phyloP scores from a whole-genome alignment of 1,140 invertebrate genomes.

The Tenebrio molitor region DNA sequence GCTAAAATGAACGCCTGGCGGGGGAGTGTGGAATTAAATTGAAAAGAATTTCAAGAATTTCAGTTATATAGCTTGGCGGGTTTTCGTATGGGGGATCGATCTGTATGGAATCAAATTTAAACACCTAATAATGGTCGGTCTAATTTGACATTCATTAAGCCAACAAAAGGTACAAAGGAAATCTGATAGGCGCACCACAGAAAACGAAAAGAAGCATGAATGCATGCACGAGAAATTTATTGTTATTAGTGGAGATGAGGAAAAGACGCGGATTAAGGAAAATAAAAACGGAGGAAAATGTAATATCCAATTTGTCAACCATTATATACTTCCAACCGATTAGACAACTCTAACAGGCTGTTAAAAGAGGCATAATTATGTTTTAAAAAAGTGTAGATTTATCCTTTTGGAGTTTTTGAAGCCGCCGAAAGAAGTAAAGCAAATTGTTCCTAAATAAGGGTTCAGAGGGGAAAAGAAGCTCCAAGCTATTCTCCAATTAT shows the following conservation, averaged over 20 bases:
- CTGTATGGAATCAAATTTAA: conserved; percentile 1
- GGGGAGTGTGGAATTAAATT: conserved; percentile 49
- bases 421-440: conserved; percentile 33
- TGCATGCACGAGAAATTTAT: no score
- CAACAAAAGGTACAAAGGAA: conserved; percentile 44
- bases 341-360: conserved; percentile 47
- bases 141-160: conserved; percentile 42
- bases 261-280: conserved; percentile 1
- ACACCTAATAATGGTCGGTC: conserved; percentile 24
- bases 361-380: conserved; percentile 54
- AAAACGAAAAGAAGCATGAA: not conserved
- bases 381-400: conserved; percentile 49
- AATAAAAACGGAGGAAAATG: conserved; percentile 43
- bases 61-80: conserved; percentile 21
- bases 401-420: conserved; percentile 39
- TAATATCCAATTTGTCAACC: conserved; percentile 58
- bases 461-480: conserved; percentile 48
- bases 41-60: conserved; percentile 52
- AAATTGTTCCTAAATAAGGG: conserved; percentile 44
- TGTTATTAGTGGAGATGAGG: no score
- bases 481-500: conserved; percentile 59
- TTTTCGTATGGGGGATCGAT: conserved; percentile 8
- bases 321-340: conserved; percentile 58
- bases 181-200: conserved; percentile 28
- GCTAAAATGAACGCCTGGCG: conserved; percentile 49